Base-by-base conservation (phyloP, 2,888 invertebrate species). In the Ormia ochracea region DNA sequence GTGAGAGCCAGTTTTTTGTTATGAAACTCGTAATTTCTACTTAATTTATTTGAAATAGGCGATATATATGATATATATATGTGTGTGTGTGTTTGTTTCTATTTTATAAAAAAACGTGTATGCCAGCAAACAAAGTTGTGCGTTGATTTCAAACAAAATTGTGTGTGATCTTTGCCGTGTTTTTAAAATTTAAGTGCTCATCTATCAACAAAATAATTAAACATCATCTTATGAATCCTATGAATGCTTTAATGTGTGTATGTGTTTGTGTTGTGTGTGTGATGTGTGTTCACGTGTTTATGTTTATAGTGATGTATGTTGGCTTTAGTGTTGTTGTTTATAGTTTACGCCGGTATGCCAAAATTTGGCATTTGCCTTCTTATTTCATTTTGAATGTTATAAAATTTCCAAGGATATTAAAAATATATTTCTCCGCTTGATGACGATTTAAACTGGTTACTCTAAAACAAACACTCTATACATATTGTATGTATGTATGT, bases 171-270 rank as follows among this genome's bases (percentile, higher is more conserved):
- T 74, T 75, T 76, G 56, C 66, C 61, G 66, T 41, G 21, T 59
- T 38, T 54, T 52, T 36, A 12, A 56, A 41, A 36, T 33, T 19
- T 56, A 31, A 56, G 50, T 74, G 82, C 81, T 77, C 78, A 81
- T 82, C 82, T 77, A 65, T 81, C 73, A 69, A 58, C 74, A 48
- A 58, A 70, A 33, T 45, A 59, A 78, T 82, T 82, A 70, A 79
- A 77, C 81, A 81, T 48, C 75, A 58, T 81, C 76, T 10, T 4
- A n/a, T 9, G 21, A 19, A 0, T 14, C 0, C 1, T 19, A 12
- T 61, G 14, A 17, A 52, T 21, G 10, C 31, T 10, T 33, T 23
- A 17, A 21, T 43, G 4, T 9, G n/a, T 66, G 17, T 69, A 31
- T 19, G 17, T 41, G 41, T 19, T 21, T 41, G 1, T 12, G 17